phyloP scores from a whole-genome alignment of 2,113 vertebrate species.

The Ptychochromis oligacanthus region DNA sequence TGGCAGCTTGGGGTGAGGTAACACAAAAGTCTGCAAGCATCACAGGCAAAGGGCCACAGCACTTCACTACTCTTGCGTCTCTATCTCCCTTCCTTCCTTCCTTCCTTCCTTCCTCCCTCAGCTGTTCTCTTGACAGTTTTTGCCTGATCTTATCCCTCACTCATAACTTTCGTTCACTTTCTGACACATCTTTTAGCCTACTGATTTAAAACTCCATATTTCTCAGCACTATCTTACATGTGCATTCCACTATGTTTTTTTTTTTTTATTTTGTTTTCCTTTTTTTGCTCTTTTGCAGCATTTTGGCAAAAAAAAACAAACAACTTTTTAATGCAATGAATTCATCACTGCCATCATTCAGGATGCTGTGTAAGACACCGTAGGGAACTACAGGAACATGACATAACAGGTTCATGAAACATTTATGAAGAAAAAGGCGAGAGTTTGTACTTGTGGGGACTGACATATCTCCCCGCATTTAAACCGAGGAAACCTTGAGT shows the following conservation, averaged over 20 bases:
- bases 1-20: constrained; percentile 59
- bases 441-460: constrained; percentile 45
- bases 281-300: constrained; percentile 23
- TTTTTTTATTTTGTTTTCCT: not conserved
- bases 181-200: constrained; percentile 2
- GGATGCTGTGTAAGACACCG: constrained; percentile 39
- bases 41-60: constrained; percentile 40
- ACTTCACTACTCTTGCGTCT: constrained; percentile 9
- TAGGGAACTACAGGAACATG: constrained; percentile 45
- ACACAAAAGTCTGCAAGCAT: constrained; percentile 55
- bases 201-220: not conserved
- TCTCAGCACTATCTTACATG: not conserved
- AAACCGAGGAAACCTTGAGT: constrained; percentile 31
- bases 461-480: constrained; percentile 45
- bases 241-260: not conserved
- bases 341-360: constrained; percentile 50
- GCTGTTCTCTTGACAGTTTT: constrained; percentile 41
- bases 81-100: constrained; percentile 11
- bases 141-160: constrained; percentile 34
- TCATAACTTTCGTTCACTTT: constrained; percentile 20
- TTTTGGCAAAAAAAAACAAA: not conserved
- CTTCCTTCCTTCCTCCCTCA: constrained; percentile 5
- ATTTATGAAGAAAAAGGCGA: constrained; percentile 58
- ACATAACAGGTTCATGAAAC: constrained; percentile 71
- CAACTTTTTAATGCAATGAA: constrained; percentile 28